Percentiles rank a stretch among this genome's conserved stretches.
Conservation (phyloP, 2,888 invertebrate genomes). For the Drosophila longiperda region DNA sequence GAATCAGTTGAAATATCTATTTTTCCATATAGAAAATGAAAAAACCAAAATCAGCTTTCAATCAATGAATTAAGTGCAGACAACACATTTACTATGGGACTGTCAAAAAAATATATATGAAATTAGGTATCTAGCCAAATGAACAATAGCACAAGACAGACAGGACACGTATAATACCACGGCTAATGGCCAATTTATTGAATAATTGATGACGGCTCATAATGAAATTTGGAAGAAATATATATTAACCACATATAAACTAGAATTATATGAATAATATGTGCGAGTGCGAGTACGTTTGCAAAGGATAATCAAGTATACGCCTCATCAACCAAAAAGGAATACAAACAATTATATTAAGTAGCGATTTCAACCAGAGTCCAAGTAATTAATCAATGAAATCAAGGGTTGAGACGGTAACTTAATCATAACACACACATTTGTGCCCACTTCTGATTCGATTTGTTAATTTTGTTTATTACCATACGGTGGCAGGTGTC, state of each 20-base stretch:
- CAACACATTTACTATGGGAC: not conserved
- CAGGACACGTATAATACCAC: not conserved
- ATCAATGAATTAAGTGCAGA: not conserved
- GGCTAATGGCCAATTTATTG: constrained; percentile 28
- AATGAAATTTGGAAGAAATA: constrained; percentile 39
- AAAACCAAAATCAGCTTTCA: not conserved
- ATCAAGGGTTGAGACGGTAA: constrained; percentile 32
- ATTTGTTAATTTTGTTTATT: constrained; percentile 75
- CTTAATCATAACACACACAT: not conserved
- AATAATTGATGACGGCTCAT: constrained; percentile 47
- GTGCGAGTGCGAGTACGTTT: constrained; percentile 6
- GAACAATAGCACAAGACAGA: constrained; percentile 5
- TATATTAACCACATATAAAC: constrained; percentile 24
- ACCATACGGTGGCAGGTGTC: constrained; percentile 37
- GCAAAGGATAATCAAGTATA: constrained; percentile 37
- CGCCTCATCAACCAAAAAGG: constrained; percentile 34
- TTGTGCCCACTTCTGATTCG: constrained; percentile 29
- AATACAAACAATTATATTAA: constrained; percentile 72
- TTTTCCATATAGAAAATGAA: not conserved
- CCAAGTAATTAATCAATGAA: constrained; percentile 69
- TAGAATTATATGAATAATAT: not conserved
- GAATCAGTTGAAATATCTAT: not conserved
- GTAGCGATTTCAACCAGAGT: constrained; percentile 60
- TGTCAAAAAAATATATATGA: not conserved
- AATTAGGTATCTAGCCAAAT: constrained; percentile 7